Percentiles rank a stretch among this genome's conserved stretches.
Conservation (phyloP, 1,140 invertebrate species). For the Eufriesea mexicana region DNA sequence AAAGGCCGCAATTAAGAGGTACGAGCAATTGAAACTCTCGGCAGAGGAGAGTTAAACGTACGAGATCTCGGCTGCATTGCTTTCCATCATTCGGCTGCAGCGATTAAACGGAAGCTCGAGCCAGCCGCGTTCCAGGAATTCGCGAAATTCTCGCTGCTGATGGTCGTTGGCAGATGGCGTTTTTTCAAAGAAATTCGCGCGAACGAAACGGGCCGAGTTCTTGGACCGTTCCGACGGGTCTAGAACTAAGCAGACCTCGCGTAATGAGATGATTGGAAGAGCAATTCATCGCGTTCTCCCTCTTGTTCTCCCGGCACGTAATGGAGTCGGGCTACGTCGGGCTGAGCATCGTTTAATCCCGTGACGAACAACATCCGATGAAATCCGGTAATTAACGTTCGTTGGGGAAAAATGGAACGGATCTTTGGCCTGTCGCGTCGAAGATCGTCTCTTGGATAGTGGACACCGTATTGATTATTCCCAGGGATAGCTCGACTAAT, state of each 20-base stretch:
- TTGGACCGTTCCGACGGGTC: slow-evolving; percentile 27
- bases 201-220: slow-evolving; percentile 37
- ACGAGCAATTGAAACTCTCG: neutral
- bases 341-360: slow-evolving; percentile 56
- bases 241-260: slow-evolving; percentile 43
- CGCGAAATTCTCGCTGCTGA: neutral
- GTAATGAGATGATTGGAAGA: slow-evolving; percentile 73
- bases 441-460: too few species aligned
- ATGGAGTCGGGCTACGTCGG: slow-evolving; percentile 33
- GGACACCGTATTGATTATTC: too few species aligned
- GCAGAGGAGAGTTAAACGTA: too few species aligned
- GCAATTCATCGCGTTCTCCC: slow-evolving; percentile 65
- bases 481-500: too few species aligned
- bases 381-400: slow-evolving; percentile 59
- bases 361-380: slow-evolving; percentile 56
- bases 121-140: neutral
- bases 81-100: neutral
- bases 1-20: neutral
- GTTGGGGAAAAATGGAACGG: neutral
- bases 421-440: neutral
- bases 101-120: neutral
- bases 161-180: too few species aligned
- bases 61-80: neutral
- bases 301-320: slow-evolving; percentile 61
- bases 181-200: slow-evolving; percentile 3